phyloP scores from a whole-genome alignment of 2,113 vertebrate genomes.

The Rhabdornis inornatus region DNA sequence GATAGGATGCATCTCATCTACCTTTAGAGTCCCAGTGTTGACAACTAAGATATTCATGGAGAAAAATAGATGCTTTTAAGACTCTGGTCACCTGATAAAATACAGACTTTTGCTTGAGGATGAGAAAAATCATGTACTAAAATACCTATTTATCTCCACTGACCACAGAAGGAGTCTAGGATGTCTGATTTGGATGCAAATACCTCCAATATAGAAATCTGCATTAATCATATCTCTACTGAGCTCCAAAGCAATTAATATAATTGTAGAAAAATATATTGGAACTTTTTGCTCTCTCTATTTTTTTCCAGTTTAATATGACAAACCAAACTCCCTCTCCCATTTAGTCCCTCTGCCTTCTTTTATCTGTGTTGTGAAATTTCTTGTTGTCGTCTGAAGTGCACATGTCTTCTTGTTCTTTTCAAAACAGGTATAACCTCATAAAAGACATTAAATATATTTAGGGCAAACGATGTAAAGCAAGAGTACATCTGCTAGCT shows the following conservation, averaged over 20 bases:
- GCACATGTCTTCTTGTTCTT: background rate
- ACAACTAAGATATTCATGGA: background rate
- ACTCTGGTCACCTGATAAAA: background rate
- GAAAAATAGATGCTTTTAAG: background rate
- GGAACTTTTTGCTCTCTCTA: background rate
- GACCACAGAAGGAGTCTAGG: background rate
- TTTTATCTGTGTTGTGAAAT: background rate
- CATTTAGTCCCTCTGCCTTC: background rate
- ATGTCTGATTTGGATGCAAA: background rate
- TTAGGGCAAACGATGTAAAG: background rate
- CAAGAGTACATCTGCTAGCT: background rate
- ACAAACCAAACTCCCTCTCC: background rate
- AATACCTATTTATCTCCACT: background rate
- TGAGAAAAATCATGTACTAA: background rate
- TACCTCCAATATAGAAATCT: background rate
- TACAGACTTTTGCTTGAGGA: background rate
- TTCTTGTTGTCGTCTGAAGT: background rate
- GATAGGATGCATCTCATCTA: background rate
- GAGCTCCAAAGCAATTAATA: background rate
- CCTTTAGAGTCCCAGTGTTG: background rate
- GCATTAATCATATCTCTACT: background rate
- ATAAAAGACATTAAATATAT: background rate
- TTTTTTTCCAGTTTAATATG: background rate
- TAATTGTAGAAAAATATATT: background rate
- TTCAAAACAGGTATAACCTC: background rate